Evolutionary conservation across 2,888 invertebrate species (phyloP), one percentile per base, ranked within the genome.

Genomic region (Coleophora flavipennella): DNA sequence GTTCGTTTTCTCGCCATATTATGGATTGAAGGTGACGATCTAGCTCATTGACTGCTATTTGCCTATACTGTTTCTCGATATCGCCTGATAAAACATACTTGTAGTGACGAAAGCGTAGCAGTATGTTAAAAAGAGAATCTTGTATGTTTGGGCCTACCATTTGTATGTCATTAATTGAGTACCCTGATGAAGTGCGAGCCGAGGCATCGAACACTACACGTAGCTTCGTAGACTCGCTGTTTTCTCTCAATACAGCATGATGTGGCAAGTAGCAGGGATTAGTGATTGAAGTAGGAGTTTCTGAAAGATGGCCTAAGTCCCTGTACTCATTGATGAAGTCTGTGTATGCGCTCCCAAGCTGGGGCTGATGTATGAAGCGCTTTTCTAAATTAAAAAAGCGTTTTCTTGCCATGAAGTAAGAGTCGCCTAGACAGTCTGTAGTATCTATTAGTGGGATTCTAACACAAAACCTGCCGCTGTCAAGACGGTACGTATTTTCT

Each of bases 41-140:
- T 11, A 29, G 29, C 13, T 44, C 41, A n/a, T 32, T 25, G 2
- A 37, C 11, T 9, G 1, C 7, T 4, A 34, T 11, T 33, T 40
- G 40, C 1, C 43, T n/a, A 13, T 41, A 50, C 46, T 47, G 44
- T 42, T 51, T 49, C 11, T 51, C 45, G 8, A 50, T 46, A 12
- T 50, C 49, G 2, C 41, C 51, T 0, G 48, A 41, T 0, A 49
- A 12, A 6, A 50, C 37, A 32, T 42, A 55, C 11, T 28, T 43
- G 20, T 49, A 44, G 7, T 34, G 41, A 9, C 49, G 44, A 37
- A 43, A 43, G 1, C 48, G 28, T 3, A 43, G 1, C 1, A 49
- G 45, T n/a, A n/a, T 46, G 10, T 32, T 37, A 12, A 44, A 41
- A 2, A 44, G 14, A 9, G 40, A 39, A 27, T 47, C 42, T 25